Evolutionary conservation across 1,140 invertebrate genomes (phyloP).

Genomic region (Prorops nasuta): DNA sequence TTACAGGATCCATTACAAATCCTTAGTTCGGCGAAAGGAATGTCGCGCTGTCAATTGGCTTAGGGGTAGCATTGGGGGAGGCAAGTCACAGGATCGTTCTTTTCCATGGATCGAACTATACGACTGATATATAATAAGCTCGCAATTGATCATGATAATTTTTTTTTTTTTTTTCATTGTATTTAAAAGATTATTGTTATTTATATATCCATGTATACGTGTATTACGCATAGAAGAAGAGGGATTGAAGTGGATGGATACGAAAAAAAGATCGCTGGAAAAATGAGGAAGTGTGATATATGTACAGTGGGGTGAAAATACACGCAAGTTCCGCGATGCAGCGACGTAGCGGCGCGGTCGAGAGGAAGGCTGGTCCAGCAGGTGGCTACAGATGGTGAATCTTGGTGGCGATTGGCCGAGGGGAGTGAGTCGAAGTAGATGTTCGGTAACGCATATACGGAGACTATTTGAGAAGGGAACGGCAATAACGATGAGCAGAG

Average conservation of each 20-base stretch:
- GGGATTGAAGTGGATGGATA: background rate
- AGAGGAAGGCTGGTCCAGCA: slow-evolving; percentile 31
- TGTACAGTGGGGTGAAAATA: background rate
- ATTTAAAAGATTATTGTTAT: too few species aligned
- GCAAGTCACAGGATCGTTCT: slow-evolving; percentile 11
- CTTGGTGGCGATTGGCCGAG: slow-evolving; percentile 20
- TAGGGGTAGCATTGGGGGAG: slow-evolving; percentile 27
- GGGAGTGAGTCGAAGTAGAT: background rate
- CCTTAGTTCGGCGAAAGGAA: slow-evolving; percentile 29
- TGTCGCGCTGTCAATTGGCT: slow-evolving; percentile 18
- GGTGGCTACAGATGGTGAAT: slow-evolving; percentile 32
- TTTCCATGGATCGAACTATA: slow-evolving; percentile 1
- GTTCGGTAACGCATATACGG: slow-evolving; percentile 1
- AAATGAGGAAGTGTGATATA: background rate
- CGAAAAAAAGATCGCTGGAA: background rate
- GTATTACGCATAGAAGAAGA: background rate
- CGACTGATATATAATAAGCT: background rate
- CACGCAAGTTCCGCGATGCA: too few species aligned
- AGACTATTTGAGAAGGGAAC: slow-evolving; percentile 12
- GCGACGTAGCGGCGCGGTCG: too few species aligned
- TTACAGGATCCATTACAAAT: slow-evolving; percentile 35
- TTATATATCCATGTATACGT: background rate
- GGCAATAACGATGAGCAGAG: slow-evolving; percentile 12
- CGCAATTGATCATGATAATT: too few species aligned
- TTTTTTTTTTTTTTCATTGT: too few species aligned